These are phyloP conservation scores for Flabesymbios commensalis DNA, from an alignment of 2,888 invertebrate species.

Conservation along the genomic window DNA sequence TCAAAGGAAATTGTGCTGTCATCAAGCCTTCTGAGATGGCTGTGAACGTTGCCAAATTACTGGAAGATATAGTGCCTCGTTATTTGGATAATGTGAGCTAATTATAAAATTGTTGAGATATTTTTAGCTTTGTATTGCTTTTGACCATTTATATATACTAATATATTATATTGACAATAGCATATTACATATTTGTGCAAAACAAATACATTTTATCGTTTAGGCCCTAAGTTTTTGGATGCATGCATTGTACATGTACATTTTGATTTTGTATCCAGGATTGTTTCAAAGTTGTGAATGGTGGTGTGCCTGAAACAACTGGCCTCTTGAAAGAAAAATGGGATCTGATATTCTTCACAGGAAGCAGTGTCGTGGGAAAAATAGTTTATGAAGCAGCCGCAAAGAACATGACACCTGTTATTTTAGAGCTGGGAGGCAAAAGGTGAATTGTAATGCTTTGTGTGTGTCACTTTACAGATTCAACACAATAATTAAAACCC, in stretches of 20 bases:
- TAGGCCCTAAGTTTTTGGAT: too few species aligned
- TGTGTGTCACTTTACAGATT: too few species aligned
- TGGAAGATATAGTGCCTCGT: conserved; percentile 79
- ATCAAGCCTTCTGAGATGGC: conserved; percentile 90
- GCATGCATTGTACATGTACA: too few species aligned
- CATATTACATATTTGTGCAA: too few species aligned
- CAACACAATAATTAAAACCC: too few species aligned
- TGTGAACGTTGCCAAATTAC: conserved; percentile 71
- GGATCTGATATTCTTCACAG: conserved; percentile 97
- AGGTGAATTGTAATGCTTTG: too few species aligned
- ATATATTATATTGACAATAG: too few species aligned
- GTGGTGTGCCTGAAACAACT: conserved; percentile 83
- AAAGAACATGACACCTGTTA: conserved; percentile 88
- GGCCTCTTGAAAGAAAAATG: conserved; percentile 83
- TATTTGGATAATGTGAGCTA: conserved; percentile 75
- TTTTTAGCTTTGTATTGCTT: too few species aligned
- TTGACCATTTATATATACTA: too few species aligned
- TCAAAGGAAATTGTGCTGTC: conserved; percentile 76
- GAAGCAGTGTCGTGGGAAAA: conserved; percentile 74
- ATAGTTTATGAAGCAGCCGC: conserved; percentile 88
- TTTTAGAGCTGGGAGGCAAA: conserved; percentile 83
- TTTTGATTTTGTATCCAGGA: too few species aligned
- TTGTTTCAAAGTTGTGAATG: conserved; percentile 78
- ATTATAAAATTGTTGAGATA: too few species aligned
- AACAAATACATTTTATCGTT: too few species aligned